Evolutionary conservation across 1,140 invertebrate genomes (phyloP).

Genomic region (Drosophila mojavensis): DNA sequence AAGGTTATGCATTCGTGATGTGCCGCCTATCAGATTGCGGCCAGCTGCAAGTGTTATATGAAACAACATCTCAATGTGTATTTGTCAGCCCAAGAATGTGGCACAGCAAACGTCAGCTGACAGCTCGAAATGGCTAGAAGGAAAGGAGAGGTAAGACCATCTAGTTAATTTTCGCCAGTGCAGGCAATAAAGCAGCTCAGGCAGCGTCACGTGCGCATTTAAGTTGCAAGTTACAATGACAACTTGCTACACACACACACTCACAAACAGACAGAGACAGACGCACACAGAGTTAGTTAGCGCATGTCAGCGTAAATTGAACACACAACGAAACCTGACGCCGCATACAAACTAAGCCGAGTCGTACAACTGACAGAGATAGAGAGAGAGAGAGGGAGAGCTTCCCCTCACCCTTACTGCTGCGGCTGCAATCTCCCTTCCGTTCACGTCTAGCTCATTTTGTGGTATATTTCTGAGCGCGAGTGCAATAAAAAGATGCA

Average conservation of each 20-base stretch:
- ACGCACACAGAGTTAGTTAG: conserved; percentile 70
- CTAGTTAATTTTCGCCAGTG: conserved; percentile 72
- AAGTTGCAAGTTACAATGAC: conserved; percentile 77
- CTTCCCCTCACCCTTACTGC: background rate
- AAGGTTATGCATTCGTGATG: background rate
- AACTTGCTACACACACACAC: conserved; percentile 58
- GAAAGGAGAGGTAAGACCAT: conserved; percentile 15
- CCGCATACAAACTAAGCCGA: conserved; percentile 64
- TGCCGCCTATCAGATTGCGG: conserved; percentile 2
- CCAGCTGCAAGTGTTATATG: background rate
- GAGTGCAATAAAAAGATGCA: conserved; percentile 78
- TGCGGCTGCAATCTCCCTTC: background rate
- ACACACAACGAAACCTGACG: conserved; percentile 74
- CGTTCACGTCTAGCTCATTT: conserved; percentile 29
- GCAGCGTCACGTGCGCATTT: conserved; percentile 77
- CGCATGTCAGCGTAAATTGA: conserved; percentile 78
- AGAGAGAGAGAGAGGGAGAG: background rate
- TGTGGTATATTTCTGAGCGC: conserved; percentile 69
- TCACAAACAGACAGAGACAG: conserved; percentile 34
- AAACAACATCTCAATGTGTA: conserved; percentile 34
- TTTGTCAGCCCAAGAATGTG: conserved; percentile 29
- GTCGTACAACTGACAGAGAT: conserved; percentile 10
- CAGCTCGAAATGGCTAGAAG: background rate
- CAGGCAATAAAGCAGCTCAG: conserved; percentile 74
- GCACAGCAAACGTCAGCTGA: conserved; percentile 11